Evolutionary conservation across 2,113 vertebrate species (phyloP).

Genomic region (Chascanopsetta lugubris): DNA sequence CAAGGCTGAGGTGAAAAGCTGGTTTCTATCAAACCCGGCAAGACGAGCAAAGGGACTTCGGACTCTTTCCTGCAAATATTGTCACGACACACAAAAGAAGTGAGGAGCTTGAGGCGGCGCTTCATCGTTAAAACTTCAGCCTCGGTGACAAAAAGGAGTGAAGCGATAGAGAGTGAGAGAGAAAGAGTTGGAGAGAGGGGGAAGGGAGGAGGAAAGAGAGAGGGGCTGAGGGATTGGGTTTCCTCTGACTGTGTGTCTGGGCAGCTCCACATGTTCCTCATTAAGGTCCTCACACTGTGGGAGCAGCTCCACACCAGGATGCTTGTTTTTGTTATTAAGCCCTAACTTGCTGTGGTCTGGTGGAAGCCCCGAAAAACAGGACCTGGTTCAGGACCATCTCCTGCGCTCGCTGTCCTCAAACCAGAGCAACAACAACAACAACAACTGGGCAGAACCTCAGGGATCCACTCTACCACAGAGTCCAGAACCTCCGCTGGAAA

Average conservation of each 20-base stretch:
- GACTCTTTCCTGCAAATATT: constrained; percentile 7
- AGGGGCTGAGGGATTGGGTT: constrained; percentile 77
- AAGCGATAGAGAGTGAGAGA: constrained; percentile 38
- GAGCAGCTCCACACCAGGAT: constrained; percentile 78
- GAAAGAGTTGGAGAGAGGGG: constrained; percentile 49
- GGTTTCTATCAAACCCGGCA: neutral
- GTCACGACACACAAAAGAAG: neutral
- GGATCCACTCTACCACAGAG: neutral
- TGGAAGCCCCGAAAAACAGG: constrained; percentile 65
- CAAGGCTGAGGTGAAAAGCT: constrained; percentile 43
- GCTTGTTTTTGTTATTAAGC: constrained; percentile 86
- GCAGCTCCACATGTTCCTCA: constrained; percentile 84
- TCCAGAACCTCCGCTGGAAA: neutral
- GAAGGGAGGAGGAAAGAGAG: constrained; percentile 49
- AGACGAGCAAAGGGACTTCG: neutral
- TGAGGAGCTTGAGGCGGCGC: constrained; percentile 12
- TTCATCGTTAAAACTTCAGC: constrained; percentile 23
- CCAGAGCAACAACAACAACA: constrained; percentile 13
- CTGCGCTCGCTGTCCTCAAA: constrained; percentile 39
- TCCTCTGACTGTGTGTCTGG: constrained; percentile 84
- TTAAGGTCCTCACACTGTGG: constrained; percentile 83
- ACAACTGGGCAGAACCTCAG: constrained; percentile 16
- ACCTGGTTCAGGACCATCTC: constrained; percentile 50
- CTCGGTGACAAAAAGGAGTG: constrained; percentile 35
- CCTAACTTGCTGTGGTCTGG: constrained; percentile 75